phyloP scores from a whole-genome alignment of 2,113 vertebrate genomes.

The Pristiophorus japonicus region DNA sequence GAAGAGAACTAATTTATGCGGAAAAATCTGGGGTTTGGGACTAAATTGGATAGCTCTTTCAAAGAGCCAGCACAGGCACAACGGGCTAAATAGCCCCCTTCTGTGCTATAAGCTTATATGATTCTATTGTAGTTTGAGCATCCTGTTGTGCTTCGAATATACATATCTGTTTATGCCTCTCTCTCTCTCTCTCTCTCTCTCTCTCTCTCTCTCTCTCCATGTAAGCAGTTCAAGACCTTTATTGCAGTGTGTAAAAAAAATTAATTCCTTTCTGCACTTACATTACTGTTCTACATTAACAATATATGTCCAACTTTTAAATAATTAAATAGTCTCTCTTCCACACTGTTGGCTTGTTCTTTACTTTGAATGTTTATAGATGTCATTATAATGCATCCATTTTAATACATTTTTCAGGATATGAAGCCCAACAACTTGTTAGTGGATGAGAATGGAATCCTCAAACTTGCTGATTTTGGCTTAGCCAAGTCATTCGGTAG shows the following conservation, averaged over 20 bases:
- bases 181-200: too few relatives aligned
- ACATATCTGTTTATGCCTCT: too few relatives aligned
- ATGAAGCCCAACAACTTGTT: slow-evolving; percentile 95
- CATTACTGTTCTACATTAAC: neutral
- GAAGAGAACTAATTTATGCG: too few relatives aligned
- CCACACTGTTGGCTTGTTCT: neutral
- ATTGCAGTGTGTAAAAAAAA: neutral
- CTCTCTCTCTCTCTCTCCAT: too few relatives aligned
- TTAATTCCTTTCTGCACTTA: neutral
- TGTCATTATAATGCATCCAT: neutral
- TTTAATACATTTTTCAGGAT: slow-evolving; percentile 61
- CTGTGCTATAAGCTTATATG: neutral
- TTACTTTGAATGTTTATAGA: neutral
- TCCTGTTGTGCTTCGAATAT: neutral
- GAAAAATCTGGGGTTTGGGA: neutral
- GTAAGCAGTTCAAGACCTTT: neutral
- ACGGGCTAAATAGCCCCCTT: neutral
- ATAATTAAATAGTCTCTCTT: neutral
- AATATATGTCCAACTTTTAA: slow-evolving; percentile 6
- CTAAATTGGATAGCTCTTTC: neutral
- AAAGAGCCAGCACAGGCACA: neutral
- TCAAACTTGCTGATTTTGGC: slow-evolving; percentile 96
- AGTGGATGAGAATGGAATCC: slow-evolving; percentile 82
- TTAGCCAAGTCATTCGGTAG: slow-evolving; percentile 94
- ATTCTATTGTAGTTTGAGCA: neutral